Conservation (phyloP, 1,140 invertebrate species). For the Pteromalus puparum region DNA sequence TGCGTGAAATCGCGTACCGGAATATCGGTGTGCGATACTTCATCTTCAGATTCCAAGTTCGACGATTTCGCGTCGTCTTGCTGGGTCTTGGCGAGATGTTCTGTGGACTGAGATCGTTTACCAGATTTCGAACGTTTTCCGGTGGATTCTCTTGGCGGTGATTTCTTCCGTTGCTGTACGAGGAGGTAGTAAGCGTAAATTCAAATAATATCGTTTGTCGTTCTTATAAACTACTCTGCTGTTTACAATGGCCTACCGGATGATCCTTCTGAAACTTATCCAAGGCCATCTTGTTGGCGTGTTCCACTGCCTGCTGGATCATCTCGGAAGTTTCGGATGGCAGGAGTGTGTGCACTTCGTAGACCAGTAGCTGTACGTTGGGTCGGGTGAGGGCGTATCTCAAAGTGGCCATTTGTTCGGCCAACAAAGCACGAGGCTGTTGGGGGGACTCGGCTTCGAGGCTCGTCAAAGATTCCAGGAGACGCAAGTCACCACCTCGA, state of each 20-base stretch:
- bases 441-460: constrained; percentile 51
- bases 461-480: constrained; percentile 65
- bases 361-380: constrained; percentile 73
- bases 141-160: constrained; percentile 45
- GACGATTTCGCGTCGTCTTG: constrained; percentile 19
- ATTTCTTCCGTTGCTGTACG: constrained; percentile 46
- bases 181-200: background rate
- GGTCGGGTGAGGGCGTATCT: constrained; percentile 67
- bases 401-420: constrained; percentile 66
- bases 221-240: too few relatives aligned
- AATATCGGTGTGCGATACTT: constrained; percentile 38
- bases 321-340: constrained; percentile 71
- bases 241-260: constrained; percentile 49
- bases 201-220: background rate
- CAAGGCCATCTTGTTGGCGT: constrained; percentile 69
- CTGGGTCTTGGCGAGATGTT: background rate
- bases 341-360: constrained; percentile 73
- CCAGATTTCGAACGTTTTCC: constrained; percentile 49
- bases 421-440: constrained; percentile 57
- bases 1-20: constrained; percentile 18
- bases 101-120: constrained; percentile 42
- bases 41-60: constrained; percentile 47
- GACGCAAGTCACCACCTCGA: constrained; percentile 62
- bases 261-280: constrained; percentile 70
- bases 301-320: constrained; percentile 67